Base-by-base conservation (phyloP, 2,888 invertebrate species). In the Eugnorisma glareosa region DNA sequence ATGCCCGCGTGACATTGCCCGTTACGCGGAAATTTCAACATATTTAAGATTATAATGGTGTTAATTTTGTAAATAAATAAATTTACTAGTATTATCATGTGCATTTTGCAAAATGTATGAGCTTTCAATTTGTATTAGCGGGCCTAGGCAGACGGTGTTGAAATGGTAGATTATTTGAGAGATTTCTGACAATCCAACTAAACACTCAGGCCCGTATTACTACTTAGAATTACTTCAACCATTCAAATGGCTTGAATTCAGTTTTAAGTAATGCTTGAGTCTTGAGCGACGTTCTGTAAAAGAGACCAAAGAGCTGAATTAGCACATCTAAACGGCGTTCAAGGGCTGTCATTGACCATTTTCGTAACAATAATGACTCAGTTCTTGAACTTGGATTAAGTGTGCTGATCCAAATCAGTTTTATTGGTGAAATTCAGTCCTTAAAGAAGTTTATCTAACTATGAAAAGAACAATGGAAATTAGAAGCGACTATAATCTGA, bases 61-160 rank as follows among this genome's bases (percentile, higher is more conserved):
- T 88, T 88, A 81, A 79, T 90, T 86, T 87, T 88, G 85, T 89
- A 84, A 84, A 85, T 89, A 84, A 84, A 85, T 87, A 75, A 82
- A 86, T 80, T 88, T 77, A 77, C 51, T 84, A 84, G 90, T 87
- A 84, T 87, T 88, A 89, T 86, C 81, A 87, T 88, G 84, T 91
- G 91, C 90, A 92, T 91, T 91, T 91, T 91, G 88, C 83, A 86
- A 87, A 90, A 89, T 92, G 81, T 92, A 91, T 88, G 92, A 93
- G 92, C 92, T 93, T 93, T 91, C 86, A 81, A 89, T 85, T 82
- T 85, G 71, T 90, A 88, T 89, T 86, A 86, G 81, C 64, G 54
- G 79, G 86, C 77, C 89, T 85, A 86, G 73, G 40, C 84, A 77
- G 35, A 35, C 40, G 51, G 11, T 54, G 79, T 70, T 76, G 43